Evolutionary conservation across 2,888 invertebrate species (phyloP), one percentile per base, ranked within the genome.

Genomic region (Apodemia mormo): DNA sequence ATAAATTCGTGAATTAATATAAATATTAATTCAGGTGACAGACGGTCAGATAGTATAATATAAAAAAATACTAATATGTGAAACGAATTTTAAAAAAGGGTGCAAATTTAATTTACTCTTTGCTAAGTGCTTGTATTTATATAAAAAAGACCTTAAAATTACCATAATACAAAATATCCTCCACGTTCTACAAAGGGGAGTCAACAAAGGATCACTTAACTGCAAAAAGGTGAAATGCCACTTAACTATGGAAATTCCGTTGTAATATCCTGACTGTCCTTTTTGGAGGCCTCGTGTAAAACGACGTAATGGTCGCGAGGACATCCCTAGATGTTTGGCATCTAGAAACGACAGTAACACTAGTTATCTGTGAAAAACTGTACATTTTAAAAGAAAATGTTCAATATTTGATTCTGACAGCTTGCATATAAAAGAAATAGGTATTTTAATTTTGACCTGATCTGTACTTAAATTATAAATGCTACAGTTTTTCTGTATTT

Each of bases 191-290:
- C 58, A 58, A 30, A 30, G 30, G 30, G 58, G 29, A 58, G 29
- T 58, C 58, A 58, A 58, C 58, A 58, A 58, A 58, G 58, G 58
- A 58, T 58, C 58, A 58, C 58, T 58, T 58, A 58, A 58, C 58
- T 58, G 30, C 58, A 58, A 61, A 61, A 33, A 61, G 58, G 58
- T 61, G 33, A 33, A 61, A 33, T 33, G 30, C 30, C 58, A 61
- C 58, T 61, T 61, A 61, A 61, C 58, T 61, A 61, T 61, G 58
- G 33, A 61, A 61, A 61, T 61, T 30, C 58, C 58, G 30, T 61
- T 61, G 58, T 61, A 61, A 61, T 61, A 61, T 10, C 30, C 30
- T 61, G 58, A 61, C 58, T 61, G 58, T 61, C 58, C 58, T 61
- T 61, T 61, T 61, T 30, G 30, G 58, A 49, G 58, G 30, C 33